Evolutionary conservation across 1,140 invertebrate species (phyloP).

Genomic region (Trialeurodes vaporariorum): DNA sequence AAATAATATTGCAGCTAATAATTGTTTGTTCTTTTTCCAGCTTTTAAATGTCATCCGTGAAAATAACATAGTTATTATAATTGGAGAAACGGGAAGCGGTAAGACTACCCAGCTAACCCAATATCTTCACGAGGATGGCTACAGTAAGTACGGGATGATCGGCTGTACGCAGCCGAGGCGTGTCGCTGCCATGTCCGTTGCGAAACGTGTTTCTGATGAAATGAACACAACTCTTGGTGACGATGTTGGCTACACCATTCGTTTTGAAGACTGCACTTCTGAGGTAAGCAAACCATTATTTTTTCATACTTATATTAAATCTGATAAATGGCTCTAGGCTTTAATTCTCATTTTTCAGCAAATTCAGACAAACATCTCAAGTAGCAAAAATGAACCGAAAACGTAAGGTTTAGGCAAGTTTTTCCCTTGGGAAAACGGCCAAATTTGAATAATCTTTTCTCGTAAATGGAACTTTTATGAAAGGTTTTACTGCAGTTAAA

Average conservation of each 20-base stretch:
- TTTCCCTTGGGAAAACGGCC: no score
- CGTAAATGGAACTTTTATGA: no score
- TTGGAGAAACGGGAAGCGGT: conserved; percentile 95
- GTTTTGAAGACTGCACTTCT: conserved; percentile 98
- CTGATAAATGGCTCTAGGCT: no score
- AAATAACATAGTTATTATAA: conserved; percentile 88
- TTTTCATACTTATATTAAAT: no score
- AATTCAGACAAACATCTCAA: no score
- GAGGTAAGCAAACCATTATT: no score
- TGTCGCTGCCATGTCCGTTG: conserved; percentile 98
- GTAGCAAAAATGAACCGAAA: no score
- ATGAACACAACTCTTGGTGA: conserved; percentile 73
- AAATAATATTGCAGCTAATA: no score
- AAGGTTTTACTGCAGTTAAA: no score
- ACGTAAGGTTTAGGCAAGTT: no score
- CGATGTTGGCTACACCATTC: conserved; percentile 93
- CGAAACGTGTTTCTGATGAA: conserved; percentile 97
- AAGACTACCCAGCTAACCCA: conserved; percentile 99
- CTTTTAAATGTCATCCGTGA: conserved; percentile 87
- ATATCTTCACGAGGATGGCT: conserved; percentile 96
- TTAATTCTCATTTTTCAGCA: no score
- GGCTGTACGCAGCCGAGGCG: conserved; percentile 69
- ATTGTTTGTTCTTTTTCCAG: conserved; percentile 25
- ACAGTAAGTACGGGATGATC: conserved; percentile 84
- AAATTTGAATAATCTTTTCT: no score